Evolutionary conservation across 2,113 vertebrate species (phyloP), one percentile per base, ranked within the genome.

Genomic region (Limanda limanda): DNA sequence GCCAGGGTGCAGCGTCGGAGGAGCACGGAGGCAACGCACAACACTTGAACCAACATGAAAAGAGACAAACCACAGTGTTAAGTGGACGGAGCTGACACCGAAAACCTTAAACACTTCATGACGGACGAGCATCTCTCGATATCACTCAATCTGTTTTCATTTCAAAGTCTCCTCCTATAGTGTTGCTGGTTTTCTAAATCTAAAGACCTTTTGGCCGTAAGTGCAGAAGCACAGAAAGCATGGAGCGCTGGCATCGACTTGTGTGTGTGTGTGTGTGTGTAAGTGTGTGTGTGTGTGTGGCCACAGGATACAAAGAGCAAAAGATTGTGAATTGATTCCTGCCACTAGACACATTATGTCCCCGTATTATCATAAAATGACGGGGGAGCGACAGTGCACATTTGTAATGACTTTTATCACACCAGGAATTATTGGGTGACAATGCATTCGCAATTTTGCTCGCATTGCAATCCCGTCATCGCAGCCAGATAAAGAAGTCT

Each of bases 41-140:
- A 17, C 31, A 87, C 81, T 87, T 85, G 81, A 89, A 89, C 80
- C 69, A 57, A 78, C 70, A 84, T 78, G 69, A 79, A 66, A 63
- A 81, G 61, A 59, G 85, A 78, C 68, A 74, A 64, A 67, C 70
- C 23, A 4, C 52, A 51, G 55, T 58, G 79, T 75, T 85, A 74
- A 77, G 76, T 69, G 74, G 63, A 79, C 55, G 6, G 18, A 58
- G 56, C 69, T 84, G 83, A 82, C 83, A 70, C 54, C 2, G 25
- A 51, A 14, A 74, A 74, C 72, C 71, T 27, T 27, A 74, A 64
- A 74, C 40, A 48, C 68, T 78, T 62, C 57, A 5, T 11, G 18
- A n/a, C 17, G 4, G 48, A 55, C 58, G 25, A 76, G 63, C 60
- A n/a, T 40, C 64, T 71, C 67, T 74, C 52, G 40, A 21, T 56